A percentile compares a stretch with the other conserved stretches of the same genome.
Conservation (phyloP, 2,797 vertebrate species). For the Pelobates cultripes region DNA sequence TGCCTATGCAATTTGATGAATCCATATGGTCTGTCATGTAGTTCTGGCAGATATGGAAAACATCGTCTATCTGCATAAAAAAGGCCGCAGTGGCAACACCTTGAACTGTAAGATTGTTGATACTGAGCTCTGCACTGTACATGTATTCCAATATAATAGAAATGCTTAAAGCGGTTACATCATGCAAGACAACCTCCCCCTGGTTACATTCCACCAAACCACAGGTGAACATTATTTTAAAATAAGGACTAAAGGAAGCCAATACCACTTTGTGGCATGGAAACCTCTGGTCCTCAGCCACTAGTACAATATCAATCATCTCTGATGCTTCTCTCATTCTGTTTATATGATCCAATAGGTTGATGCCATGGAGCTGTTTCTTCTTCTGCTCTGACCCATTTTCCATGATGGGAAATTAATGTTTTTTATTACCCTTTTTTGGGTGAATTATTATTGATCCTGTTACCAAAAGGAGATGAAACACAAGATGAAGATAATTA, state of each 20-base stretch:
- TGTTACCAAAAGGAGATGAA: too few relatives aligned
- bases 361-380: constrained; percentile 76
- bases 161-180: constrained; percentile 86
- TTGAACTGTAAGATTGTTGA: constrained; percentile 87
- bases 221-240: constrained; percentile 96
- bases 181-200: constrained; percentile 83
- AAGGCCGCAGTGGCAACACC: constrained; percentile 87
- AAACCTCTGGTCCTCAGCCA: constrained; percentile 89
- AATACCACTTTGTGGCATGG: constrained; percentile 91
- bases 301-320: constrained; percentile 88
- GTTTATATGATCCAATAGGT: constrained; percentile 83
- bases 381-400: constrained; percentile 60
- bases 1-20: constrained; percentile 91
- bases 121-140: constrained; percentile 84
- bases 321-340: constrained; percentile 85
- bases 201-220: constrained; percentile 86
- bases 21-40: constrained; percentile 97
- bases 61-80: constrained; percentile 94
- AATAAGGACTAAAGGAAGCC: constrained; percentile 96
- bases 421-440: too few relatives aligned
- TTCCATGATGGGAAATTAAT: constrained; percentile 62
- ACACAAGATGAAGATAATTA: too few relatives aligned
- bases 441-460: too few relatives aligned
- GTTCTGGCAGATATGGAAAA: constrained; percentile 82
- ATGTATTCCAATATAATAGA: constrained; percentile 86